phyloP scores from a whole-genome alignment of 1,140 invertebrate species.

The Sweltsa coloradensis region DNA sequence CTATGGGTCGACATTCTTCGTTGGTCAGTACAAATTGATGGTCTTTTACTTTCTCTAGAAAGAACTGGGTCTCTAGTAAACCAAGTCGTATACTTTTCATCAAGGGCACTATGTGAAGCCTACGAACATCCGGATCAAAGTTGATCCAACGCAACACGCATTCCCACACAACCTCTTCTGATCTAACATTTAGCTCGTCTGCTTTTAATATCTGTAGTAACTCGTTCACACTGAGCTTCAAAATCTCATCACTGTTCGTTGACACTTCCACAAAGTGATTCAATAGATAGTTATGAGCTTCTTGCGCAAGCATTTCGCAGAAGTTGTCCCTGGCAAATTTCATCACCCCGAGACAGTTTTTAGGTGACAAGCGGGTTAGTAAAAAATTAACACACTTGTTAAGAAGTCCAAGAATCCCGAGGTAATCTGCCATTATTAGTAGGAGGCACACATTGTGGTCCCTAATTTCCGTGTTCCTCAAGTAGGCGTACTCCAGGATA shows the following conservation, averaged over 20 bases:
- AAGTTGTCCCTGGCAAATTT: constrained; percentile 59
- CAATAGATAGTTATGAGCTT: constrained; percentile 35
- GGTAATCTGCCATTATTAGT: constrained; percentile 44
- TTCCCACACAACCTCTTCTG: constrained; percentile 54
- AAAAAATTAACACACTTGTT: constrained; percentile 47
- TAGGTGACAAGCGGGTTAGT: constrained; percentile 35
- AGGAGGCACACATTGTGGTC: constrained; percentile 45
- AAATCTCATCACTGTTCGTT: constrained; percentile 34
- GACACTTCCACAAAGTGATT: neutral
- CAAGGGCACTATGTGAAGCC: constrained; percentile 38
- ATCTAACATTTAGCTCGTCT: constrained; percentile 56
- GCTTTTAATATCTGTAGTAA: constrained; percentile 39
- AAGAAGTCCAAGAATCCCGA: constrained; percentile 45
- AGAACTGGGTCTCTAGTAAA: constrained; percentile 49
- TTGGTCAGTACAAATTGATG: neutral
- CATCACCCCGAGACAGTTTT: constrained; percentile 51
- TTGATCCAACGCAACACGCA: constrained; percentile 50
- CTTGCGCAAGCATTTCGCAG: constrained; percentile 40
- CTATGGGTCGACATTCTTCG: neutral
- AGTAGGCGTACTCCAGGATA: constrained; percentile 54
- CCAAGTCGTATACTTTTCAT: constrained; percentile 52
- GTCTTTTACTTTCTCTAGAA: constrained; percentile 30
- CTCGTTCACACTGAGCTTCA: constrained; percentile 37
- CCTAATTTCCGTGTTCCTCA: constrained; percentile 41
- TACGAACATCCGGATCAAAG: constrained; percentile 34